Base-by-base conservation (phyloP, 2,797 vertebrate genomes). In the Scyliorhinus canicula region DNA sequence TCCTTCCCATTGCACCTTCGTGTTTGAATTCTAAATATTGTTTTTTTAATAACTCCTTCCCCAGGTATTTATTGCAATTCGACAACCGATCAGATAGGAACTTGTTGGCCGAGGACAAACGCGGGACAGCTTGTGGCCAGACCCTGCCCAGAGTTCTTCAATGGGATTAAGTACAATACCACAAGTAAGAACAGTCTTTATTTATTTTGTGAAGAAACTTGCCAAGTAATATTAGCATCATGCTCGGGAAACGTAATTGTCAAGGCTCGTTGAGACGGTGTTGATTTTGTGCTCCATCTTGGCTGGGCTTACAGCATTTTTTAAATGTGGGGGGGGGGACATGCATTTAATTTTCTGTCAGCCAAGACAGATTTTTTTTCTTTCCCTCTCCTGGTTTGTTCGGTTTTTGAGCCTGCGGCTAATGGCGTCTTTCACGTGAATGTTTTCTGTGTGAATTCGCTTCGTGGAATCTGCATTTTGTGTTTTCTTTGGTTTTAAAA, bases 141-240 rank as follows among this genome's bases (percentile, higher is more conserved):
- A 97, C 98, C 98, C 35, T 99, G 99, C 96, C 99, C 99, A 0
- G 99, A 99, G 96, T 98, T 98, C 96, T 98, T 99, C 97, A 99
- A 99, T 95, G 99, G 99, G 55, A 97, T 99, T 96, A 98, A 99
- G 96, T 99, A 99, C 98, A 99, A 99, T 97, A 99, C 98, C 57
- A 99, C 98, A 0, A 98, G 99, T 99, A 98, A 99, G 99, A 97
- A 93, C 94, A 4, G 88, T 24, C 0, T 31, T 74, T 35, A 35
- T 35, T 35, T 24, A 24, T 69, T 91, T 86, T 28, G 7, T 8
- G 28, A 50, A 50, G 50, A 47, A 16, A 44, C 19, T 82, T 88
- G 35, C 16, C 0, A 60, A 57, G 12, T 35, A 16, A 26, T 9
- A 84, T 88, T 14, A 35, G 57, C 31, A 57, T 88, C n/a, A 35